Evolutionary conservation across 1,140 invertebrate genomes (phyloP).

Genomic region (Trinorchestia longiramus): DNA sequence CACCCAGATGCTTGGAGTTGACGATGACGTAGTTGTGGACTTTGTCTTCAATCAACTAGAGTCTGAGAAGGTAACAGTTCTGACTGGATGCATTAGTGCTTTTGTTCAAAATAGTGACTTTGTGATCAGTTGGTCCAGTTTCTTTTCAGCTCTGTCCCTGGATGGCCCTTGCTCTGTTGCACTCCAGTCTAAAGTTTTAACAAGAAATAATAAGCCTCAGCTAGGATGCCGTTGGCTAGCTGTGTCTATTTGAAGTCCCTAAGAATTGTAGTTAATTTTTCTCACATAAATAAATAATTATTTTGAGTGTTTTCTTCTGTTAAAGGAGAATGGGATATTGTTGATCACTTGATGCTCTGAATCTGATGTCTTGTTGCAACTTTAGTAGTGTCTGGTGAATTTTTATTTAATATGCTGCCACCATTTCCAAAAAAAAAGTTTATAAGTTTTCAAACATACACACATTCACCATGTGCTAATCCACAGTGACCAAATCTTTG

Average conservation of each 20-base stretch:
- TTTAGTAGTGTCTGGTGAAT: background rate
- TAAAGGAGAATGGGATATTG: background rate
- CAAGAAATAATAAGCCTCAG: background rate
- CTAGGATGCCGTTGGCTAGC: background rate
- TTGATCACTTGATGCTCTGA: background rate
- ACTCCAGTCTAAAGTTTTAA: background rate
- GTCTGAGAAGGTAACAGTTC: conserved; percentile 79
- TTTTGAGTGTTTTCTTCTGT: too few species aligned
- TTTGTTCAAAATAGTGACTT: background rate
- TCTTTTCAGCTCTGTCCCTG: background rate
- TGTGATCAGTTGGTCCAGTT: background rate
- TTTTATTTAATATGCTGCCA: background rate
- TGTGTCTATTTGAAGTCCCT: background rate
- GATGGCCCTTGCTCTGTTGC: background rate
- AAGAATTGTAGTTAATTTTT: background rate
- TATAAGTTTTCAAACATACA: background rate
- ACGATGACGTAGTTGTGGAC: conserved; percentile 98
- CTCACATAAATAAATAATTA: too few species aligned
- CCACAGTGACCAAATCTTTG: background rate
- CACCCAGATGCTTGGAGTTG: conserved; percentile 93
- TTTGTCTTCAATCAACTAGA: conserved; percentile 99
- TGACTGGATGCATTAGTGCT: background rate
- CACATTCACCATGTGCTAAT: background rate
- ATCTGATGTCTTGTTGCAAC: background rate
- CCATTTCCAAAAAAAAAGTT: background rate